phyloP scores from a whole-genome alignment of 2,113 vertebrate genomes.

The Bos taurus region DNA sequence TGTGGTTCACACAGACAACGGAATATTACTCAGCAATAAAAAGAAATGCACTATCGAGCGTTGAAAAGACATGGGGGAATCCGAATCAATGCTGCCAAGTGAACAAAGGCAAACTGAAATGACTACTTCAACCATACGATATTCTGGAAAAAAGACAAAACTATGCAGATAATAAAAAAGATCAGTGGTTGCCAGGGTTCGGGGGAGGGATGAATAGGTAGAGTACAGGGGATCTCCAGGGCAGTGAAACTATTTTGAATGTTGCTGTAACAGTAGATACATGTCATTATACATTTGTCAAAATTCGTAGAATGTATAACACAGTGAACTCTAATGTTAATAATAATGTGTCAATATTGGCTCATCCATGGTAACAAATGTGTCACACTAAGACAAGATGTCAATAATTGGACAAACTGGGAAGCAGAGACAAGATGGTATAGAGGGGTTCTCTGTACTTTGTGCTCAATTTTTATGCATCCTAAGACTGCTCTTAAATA shows the following conservation, averaged over 20 bases:
- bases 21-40: not conserved
- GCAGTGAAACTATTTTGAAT: not conserved
- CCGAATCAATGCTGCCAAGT: not conserved
- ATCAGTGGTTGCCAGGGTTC: not conserved
- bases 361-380: not conserved
- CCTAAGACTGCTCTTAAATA: not conserved
- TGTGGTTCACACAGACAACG: not conserved
- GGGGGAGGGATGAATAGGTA: not conserved
- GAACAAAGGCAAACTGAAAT: not conserved
- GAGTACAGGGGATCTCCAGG: not conserved
- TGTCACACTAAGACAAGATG: not conserved
- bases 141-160: not conserved
- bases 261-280: not conserved
- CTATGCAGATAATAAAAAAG: not conserved
- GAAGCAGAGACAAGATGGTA: not conserved
- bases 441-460: not conserved
- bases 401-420: not conserved
- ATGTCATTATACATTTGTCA: not conserved
- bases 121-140: not conserved
- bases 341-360: not conserved
- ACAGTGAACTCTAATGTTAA: not conserved
- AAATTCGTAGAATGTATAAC: not conserved
- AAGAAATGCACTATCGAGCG: not conserved
- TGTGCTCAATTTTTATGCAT: not conserved
- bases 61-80: not conserved